Evolutionary conservation across 2,888 invertebrate species (phyloP).

Genomic region (Pinctada fucata): DNA sequence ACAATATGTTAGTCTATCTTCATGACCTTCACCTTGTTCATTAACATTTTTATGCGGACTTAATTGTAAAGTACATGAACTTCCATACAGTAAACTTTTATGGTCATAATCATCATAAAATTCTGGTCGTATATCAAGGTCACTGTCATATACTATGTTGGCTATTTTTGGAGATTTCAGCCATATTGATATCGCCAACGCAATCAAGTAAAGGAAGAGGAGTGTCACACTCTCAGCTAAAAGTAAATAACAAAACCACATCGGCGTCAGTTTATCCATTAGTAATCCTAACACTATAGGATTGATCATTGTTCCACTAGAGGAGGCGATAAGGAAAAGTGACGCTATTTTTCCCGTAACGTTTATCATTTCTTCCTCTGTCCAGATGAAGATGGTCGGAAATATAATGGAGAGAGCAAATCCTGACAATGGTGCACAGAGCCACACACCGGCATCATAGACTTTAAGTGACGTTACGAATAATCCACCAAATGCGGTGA

Average conservation of each 20-base stretch:
- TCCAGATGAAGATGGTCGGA: conserved; percentile 77
- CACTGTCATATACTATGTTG: background rate
- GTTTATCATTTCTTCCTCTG: conserved; percentile 72
- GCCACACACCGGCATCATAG: conserved; percentile 61
- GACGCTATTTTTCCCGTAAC: conserved; percentile 76
- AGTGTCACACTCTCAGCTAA: conserved; percentile 35
- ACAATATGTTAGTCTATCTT: too few species aligned
- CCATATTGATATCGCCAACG: conserved; percentile 22
- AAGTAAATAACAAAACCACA: conserved; percentile 54
- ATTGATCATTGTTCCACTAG: conserved; percentile 75
- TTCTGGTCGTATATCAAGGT: conserved; percentile 11
- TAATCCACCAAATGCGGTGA: conserved; percentile 48
- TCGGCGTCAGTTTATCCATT: conserved; percentile 50
- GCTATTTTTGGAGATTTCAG: conserved; percentile 13
- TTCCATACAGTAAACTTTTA: background rate
- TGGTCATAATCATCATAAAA: conserved; percentile 18
- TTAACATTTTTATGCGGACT: too few species aligned
- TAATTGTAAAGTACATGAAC: background rate
- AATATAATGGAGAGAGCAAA: conserved; percentile 77
- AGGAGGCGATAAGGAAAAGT: conserved; percentile 73
- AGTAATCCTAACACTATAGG: conserved; percentile 69
- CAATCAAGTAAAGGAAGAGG: conserved; percentile 29
- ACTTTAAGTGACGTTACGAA: conserved; percentile 35
- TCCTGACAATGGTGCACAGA: conserved; percentile 72
- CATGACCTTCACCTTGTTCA: too few species aligned